Evolutionary conservation across 2,797 vertebrate genomes (phyloP).

Genomic region (Gadopsis bispinosus): DNA sequence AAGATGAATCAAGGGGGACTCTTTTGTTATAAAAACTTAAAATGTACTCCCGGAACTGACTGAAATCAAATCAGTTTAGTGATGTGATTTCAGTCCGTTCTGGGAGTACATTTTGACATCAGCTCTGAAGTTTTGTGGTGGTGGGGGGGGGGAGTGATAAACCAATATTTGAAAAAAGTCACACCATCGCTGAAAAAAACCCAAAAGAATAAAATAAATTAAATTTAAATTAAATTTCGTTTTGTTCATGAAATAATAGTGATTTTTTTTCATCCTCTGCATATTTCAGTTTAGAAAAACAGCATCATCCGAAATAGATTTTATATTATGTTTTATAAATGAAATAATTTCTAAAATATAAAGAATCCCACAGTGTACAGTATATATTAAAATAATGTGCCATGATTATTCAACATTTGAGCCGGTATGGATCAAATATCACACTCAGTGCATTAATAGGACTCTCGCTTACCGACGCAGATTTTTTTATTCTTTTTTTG

Average conservation of each 20-base stretch:
- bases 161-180: not conserved
- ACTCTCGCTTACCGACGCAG: no score
- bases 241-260: not conserved
- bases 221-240: no score
- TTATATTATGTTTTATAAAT: not conserved
- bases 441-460: not conserved
- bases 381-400: not conserved
- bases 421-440: not conserved
- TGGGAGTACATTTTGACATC: no score
- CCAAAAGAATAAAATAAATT: not conserved
- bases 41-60: not conserved
- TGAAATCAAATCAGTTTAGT: not conserved
- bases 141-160: not conserved
- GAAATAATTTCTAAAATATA: not conserved
- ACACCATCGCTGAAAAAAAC: not conserved
- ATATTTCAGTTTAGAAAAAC: not conserved
- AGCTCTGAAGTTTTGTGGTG: no score
- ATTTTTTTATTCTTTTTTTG: not conserved
- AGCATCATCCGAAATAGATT: not conserved
- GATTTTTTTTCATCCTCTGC: not conserved
- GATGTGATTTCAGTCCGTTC: no score
- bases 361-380: not conserved
- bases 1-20: not conserved
- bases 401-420: not conserved
- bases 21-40: not conserved